A percentile compares a stretch with the other conserved stretches of the same genome.
phyloP scores from a whole-genome alignment of 2,888 invertebrate genomes.

The Melitaea athalia region DNA sequence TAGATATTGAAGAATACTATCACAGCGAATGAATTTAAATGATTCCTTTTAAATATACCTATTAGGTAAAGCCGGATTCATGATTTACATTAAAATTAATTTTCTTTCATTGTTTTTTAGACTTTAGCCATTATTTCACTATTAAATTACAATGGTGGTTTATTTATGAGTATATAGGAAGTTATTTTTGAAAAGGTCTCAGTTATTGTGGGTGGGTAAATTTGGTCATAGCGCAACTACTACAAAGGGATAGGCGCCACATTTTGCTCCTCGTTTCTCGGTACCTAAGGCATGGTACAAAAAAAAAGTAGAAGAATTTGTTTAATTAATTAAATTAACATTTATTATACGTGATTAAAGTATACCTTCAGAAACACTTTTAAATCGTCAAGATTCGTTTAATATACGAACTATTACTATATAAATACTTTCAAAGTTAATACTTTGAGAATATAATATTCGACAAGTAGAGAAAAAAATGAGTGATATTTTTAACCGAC shows the following conservation, averaged over 20 bases:
- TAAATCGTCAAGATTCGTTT: too few relatives aligned
- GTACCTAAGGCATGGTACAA: conserved; percentile 27
- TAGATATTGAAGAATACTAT: conserved; percentile 1
- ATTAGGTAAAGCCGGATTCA: background rate
- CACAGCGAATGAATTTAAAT: conserved; percentile 16
- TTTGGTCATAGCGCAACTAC: conserved; percentile 39
- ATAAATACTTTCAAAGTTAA: too few relatives aligned
- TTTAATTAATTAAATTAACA: background rate
- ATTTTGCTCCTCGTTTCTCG: conserved; percentile 32
- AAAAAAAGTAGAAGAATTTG: background rate
- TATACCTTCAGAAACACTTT: too few relatives aligned
- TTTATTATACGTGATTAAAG: too few relatives aligned
- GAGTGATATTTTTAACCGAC: too few relatives aligned
- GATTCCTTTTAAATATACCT: conserved; percentile 24
- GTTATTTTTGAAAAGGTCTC: conserved; percentile 30
- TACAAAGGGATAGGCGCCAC: conserved; percentile 43
- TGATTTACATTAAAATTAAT: background rate
- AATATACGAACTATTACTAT: too few relatives aligned
- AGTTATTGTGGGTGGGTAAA: conserved; percentile 48
- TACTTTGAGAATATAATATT: too few relatives aligned
- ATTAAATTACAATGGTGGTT: background rate
- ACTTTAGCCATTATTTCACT: background rate
- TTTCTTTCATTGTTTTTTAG: background rate
- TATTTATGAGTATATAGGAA: background rate
- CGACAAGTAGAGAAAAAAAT: too few relatives aligned